These are phyloP conservation scores for Micropterix aruncella DNA, from an alignment of 2,888 invertebrate species.

Conservation along the genomic window DNA sequence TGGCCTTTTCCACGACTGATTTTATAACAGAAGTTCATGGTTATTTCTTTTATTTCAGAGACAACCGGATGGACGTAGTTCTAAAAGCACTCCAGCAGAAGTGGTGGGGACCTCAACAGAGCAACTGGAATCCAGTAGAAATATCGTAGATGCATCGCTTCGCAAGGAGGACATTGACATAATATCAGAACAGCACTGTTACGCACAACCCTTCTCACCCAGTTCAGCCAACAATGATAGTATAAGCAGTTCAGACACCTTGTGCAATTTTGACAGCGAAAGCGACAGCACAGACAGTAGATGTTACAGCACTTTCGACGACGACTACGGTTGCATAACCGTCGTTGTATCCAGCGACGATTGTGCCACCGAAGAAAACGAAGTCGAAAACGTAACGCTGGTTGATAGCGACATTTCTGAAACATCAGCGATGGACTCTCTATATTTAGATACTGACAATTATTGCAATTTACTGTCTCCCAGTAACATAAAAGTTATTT, in stretches of 20 bases:
- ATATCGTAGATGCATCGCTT: conserved; percentile 27
- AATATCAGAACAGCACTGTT: conserved; percentile 36
- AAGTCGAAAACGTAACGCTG: conserved; percentile 1
- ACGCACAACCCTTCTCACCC: conserved; percentile 31
- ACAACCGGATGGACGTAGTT: conserved; percentile 17
- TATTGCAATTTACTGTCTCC: conserved; percentile 23
- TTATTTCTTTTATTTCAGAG: too few relatives aligned
- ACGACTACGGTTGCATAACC: conserved; percentile 57
- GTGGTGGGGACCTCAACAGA: conserved; percentile 82
- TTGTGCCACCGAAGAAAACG: conserved; percentile 29
- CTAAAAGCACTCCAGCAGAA: conserved; percentile 40
- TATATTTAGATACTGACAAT: conserved; percentile 1
- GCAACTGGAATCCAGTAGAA: conserved; percentile 68
- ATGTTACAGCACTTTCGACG: conserved; percentile 59
- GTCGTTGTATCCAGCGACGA: conserved; percentile 53
- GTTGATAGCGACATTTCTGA: not conserved
- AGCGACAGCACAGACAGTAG: conserved; percentile 38
- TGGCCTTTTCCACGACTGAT: too few relatives aligned
- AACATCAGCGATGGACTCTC: not conserved
- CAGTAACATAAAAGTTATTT: conserved; percentile 20
- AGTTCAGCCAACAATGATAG: conserved; percentile 18
- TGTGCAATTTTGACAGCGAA: conserved; percentile 10
- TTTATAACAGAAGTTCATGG: too few relatives aligned
- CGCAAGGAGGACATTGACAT: conserved; percentile 29
- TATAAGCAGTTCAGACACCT: conserved; percentile 13